Evolutionary conservation across 2,113 vertebrate genomes (phyloP), one percentile per base, ranked within the genome.

Genomic region (Antechinus flavipes): DNA sequence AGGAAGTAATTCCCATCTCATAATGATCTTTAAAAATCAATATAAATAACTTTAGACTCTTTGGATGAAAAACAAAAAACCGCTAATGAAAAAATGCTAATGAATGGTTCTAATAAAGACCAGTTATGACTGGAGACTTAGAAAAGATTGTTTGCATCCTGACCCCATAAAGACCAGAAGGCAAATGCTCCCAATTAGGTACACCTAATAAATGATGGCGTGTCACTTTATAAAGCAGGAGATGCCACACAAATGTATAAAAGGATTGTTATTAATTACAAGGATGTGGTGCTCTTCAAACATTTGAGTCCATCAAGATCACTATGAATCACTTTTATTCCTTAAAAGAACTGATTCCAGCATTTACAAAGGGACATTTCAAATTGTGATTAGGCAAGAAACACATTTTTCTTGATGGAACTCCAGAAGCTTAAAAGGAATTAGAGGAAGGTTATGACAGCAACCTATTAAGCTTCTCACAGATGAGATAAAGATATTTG

Each of bases 191-290:
- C 96, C 91, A 95, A 95, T 56, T 93, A 93, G 94, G 53, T 54
- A n/a, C 96, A 97, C 96, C 54, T 95, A 96, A 97, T 68, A 95
- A 95, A 97, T 96, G 93, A 95, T 92, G 93, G 54, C 94, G 90
- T 96, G 97, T 92, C 58, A 92, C 52, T 96, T 97, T 94, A 89
- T 22, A 93, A 49, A 91, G 46, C 95, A 92, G 61, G 91, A 96
- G 95, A 91, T 89, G 89, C 5, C 11, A 53, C 25, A 55, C 54
- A 27, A 93, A 54, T 93, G 27, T 89, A 92, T 8, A 49, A 93
- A 7, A 93, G 90, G 9, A 91, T 91, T 68, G 46, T 94, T 96
- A 94, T 47, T 96, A 95, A 90, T 53, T 94, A 90, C 58, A 95
- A 55, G 14, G 93, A 95, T 30, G 35, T 14, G 49, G 50, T 91